Percentiles rank a stretch among this genome's conserved stretches.
Conservation (phyloP, 2,113 vertebrate genomes). For the Tympanuchus pallidicinctus region DNA sequence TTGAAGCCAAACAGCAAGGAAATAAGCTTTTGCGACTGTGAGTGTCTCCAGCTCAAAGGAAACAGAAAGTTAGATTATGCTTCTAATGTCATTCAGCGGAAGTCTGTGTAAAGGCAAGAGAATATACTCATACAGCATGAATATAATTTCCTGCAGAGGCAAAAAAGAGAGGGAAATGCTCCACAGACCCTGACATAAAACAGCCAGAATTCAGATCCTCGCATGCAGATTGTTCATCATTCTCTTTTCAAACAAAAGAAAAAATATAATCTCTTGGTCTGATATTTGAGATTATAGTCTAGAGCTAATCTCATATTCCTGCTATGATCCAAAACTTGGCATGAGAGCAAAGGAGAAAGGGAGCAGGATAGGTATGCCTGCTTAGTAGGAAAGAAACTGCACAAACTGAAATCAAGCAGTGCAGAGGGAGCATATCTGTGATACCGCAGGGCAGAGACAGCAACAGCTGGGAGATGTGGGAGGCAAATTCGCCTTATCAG, state of each 20-base stretch:
- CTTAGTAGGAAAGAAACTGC: not conserved
- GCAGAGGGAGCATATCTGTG: rapidly evolving
- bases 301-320: not conserved
- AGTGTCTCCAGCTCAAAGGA: slow-evolving; percentile 3
- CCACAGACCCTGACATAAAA: not conserved
- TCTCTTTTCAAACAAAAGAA: slow-evolving; percentile 22
- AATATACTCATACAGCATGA: not conserved
- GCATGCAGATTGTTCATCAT: not conserved
- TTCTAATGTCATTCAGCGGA: not conserved
- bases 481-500: not conserved
- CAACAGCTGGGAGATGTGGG: rapidly evolving
- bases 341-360: not conserved
- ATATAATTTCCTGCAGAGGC: not conserved
- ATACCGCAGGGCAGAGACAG: not conserved
- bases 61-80: not conserved
- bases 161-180: not conserved
- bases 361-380: not conserved
- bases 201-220: not conserved
- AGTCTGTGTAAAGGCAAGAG: not conserved
- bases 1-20: not conserved
- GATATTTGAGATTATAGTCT: not conserved
- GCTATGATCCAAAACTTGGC: not conserved
- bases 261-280: not conserved
- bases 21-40: not conserved
- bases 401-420: not conserved